Evolutionary conservation across 53 echinoderm and acorn worm genomes (phyloP).

Genomic region (Echinarachnius parma): DNA sequence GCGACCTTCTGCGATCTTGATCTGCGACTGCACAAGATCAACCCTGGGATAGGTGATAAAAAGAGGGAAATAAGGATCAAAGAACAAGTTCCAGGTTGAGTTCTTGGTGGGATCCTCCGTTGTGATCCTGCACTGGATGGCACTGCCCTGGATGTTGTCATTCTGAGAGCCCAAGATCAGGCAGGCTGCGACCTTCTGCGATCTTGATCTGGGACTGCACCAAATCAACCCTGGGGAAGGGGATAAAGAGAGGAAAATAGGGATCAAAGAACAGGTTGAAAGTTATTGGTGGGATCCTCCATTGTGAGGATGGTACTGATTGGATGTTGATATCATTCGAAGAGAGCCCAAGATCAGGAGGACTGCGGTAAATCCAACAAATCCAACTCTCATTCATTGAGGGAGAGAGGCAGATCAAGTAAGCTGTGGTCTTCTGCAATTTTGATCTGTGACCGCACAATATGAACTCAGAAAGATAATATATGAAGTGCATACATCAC

Average conservation of each 20-base stretch:
- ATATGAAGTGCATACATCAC: too few relatives aligned
- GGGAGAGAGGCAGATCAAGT: too few relatives aligned
- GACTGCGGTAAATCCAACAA: too few relatives aligned
- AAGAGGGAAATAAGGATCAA: too few relatives aligned
- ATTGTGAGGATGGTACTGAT: conserved; percentile 91
- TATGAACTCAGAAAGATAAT: too few relatives aligned
- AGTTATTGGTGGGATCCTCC: conserved; percentile 90
- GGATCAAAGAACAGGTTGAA: too few relatives aligned
- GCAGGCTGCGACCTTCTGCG: conserved; percentile 76
- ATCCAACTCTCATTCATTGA: too few relatives aligned
- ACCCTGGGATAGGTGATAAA: too few relatives aligned
- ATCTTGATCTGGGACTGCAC: conserved; percentile 97
- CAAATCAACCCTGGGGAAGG: conserved; percentile 66
- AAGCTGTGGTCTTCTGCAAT: too few relatives aligned
- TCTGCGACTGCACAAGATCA: conserved; percentile 94
- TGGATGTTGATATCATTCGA: conserved; percentile 74
- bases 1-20: conserved; percentile 83
- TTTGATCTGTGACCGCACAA: too few relatives aligned
- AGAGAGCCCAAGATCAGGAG: too few relatives aligned
- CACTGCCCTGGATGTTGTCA: conserved; percentile 79
- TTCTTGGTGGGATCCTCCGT: conserved; percentile 93
- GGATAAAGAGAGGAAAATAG: background rate
- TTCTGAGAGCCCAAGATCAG: conserved; percentile 70
- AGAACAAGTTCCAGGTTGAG: too few relatives aligned
- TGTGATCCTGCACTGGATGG: conserved; percentile 93